Conservation (phyloP, 2,113 vertebrate species). For the Tragelaphus imberbis region DNA sequence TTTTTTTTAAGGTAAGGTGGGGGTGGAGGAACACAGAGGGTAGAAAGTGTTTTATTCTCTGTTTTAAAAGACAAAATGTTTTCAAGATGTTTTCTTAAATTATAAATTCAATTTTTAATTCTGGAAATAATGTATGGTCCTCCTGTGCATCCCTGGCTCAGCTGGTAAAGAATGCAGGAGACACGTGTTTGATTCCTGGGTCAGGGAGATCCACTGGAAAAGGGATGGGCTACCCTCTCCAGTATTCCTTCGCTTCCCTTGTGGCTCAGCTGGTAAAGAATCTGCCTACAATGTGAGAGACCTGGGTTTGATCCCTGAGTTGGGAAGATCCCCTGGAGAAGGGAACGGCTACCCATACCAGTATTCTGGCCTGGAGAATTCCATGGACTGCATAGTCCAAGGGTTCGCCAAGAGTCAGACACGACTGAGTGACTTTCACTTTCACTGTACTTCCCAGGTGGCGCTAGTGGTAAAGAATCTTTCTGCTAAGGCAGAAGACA, state of each 20-base stretch:
- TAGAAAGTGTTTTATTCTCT: neutral
- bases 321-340: neutral
- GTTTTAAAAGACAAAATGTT: neutral
- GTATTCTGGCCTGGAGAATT: neutral
- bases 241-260: neutral
- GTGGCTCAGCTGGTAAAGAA: neutral
- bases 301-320: neutral
- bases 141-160: neutral
- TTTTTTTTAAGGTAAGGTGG: neutral
- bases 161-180: neutral
- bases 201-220: no score
- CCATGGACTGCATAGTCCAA: neutral
- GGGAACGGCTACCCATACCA: neutral
- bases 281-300: neutral
- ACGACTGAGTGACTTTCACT: neutral
- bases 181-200: no score
- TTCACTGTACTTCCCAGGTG: neutral
- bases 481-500: neutral
- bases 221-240: no score
- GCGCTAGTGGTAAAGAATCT: neutral
- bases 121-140: neutral
- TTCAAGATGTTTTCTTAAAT: neutral
- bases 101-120: neutral
- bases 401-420: neutral
- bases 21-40: neutral